Conservation (phyloP, 2,797 vertebrate species). For the Chrysocyon brachyurus region DNA sequence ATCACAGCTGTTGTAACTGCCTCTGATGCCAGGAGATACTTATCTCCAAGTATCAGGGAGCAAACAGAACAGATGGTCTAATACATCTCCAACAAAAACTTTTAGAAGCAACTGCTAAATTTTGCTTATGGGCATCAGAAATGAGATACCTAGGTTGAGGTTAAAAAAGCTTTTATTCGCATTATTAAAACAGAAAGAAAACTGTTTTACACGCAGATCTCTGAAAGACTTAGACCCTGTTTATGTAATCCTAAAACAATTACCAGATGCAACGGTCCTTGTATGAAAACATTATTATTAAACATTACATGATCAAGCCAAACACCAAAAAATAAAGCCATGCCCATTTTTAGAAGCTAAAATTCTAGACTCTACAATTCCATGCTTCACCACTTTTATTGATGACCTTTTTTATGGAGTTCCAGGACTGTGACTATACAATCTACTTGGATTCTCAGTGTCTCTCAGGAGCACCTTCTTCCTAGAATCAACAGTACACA, state of each 20-base stretch:
- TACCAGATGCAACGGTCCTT: not conserved
- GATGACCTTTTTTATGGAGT: not conserved
- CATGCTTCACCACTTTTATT: not conserved
- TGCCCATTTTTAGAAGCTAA: not conserved
- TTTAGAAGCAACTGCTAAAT: constrained; percentile 56
- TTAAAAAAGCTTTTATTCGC: constrained; percentile 17
- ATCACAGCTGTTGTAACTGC: constrained; percentile 67
- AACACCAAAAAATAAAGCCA: constrained; percentile 12
- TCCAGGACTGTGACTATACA: not conserved
- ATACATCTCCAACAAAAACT: constrained; percentile 16
- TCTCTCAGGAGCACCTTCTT: not conserved
- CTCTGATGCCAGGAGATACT: constrained; percentile 66
- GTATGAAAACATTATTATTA: not conserved
- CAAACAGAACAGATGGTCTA: constrained; percentile 73
- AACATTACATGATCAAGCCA: not conserved
- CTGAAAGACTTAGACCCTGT: not conserved
- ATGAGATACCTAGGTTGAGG: not conserved
- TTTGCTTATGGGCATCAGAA: constrained; percentile 60
- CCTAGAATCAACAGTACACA: not conserved
- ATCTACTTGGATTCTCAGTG: not conserved
- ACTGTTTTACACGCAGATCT: not conserved
- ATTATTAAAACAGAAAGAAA: constrained; percentile 15
- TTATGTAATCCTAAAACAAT: not conserved
- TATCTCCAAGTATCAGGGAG: constrained; percentile 24
- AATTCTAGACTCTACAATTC: not conserved